A percentile compares a stretch with the other conserved stretches of the same genome.
Conservation (phyloP, 2,113 vertebrate species). For the Stigmatopora nigra region DNA sequence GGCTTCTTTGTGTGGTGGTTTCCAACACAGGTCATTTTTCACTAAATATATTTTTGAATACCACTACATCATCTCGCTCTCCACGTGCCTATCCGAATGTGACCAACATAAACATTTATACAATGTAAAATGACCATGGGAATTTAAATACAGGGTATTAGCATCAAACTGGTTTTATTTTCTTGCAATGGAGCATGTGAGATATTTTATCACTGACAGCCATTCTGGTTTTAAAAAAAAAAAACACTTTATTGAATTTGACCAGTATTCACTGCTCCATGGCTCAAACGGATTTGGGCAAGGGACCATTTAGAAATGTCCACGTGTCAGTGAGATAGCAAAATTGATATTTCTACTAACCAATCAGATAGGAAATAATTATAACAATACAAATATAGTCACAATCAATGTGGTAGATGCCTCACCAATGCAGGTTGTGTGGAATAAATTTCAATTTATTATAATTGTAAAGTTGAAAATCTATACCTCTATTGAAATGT, state of each 20-base stretch:
- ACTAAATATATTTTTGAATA: not conserved
- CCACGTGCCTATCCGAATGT: not conserved
- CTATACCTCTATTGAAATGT: too few relatives aligned
- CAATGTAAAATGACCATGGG: conserved; percentile 3
- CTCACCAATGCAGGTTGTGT: too few relatives aligned
- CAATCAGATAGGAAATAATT: not conserved
- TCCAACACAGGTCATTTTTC: not conserved
- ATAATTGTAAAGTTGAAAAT: too few relatives aligned
- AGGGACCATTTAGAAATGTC: not conserved
- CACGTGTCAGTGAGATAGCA: not conserved
- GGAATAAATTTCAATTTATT: too few relatives aligned
- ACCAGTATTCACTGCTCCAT: not conserved
- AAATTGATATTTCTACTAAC: not conserved
- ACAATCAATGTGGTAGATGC: not conserved
- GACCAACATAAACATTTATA: conserved; percentile 3
- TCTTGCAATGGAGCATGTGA: not conserved
- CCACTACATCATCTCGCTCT: conserved; percentile 4
- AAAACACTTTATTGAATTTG: not conserved
- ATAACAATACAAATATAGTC: not conserved
- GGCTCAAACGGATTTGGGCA: not conserved
- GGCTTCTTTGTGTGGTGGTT: not conserved
- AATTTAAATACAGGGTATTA: conserved; percentile 3
- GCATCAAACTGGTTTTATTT: not conserved
- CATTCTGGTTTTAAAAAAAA: not conserved
- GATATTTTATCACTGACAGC: not conserved